Percentiles rank a stretch among this genome's conserved stretches.
These are phyloP conservation scores for Drosophila pandora DNA, from an alignment of 1,140 invertebrate genomes.

Conservation along the genomic window DNA sequence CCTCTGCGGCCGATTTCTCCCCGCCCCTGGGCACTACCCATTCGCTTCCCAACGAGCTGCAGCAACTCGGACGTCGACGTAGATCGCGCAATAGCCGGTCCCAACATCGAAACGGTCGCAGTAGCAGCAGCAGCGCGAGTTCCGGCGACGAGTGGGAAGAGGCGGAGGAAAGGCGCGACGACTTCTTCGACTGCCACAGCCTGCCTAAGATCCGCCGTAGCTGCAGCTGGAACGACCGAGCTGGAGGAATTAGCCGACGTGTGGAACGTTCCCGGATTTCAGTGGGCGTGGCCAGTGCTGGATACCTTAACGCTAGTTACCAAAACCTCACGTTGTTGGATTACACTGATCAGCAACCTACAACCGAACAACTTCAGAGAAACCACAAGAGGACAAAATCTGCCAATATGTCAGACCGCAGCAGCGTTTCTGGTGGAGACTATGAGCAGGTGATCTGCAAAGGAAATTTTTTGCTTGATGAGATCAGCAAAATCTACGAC, in stretches of 20 bases:
- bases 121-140: conserved; percentile 24
- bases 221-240: conserved; percentile 25
- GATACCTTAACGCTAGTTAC: conserved; percentile 80
- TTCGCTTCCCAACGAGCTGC: conserved; percentile 66
- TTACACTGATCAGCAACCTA: conserved; percentile 46
- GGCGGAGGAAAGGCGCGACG: conserved; percentile 21
- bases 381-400: conserved; percentile 35
- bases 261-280: background rate
- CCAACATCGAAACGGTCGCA: conserved; percentile 27
- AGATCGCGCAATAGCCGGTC: conserved; percentile 25
- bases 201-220: conserved; percentile 45
- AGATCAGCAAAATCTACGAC: conserved; percentile 84
- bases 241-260: background rate
- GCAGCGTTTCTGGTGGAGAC: conserved; percentile 37
- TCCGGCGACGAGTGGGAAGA: conserved; percentile 53
- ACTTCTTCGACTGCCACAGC: conserved; percentile 38
- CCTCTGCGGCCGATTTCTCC: conserved; percentile 16
- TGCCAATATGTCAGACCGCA: conserved; percentile 56
- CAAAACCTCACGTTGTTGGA: conserved; percentile 75
- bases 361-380: conserved; percentile 11
- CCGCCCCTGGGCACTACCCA: conserved; percentile 26
- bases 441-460: conserved; percentile 75
- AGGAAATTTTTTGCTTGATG: conserved; percentile 80
- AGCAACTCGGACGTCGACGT: conserved; percentile 59
- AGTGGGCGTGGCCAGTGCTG: conserved; percentile 21